A percentile compares a stretch with the other conserved stretches of the same genome.
These are phyloP conservation scores for Triplophysa siluroides DNA, from an alignment of 2,113 vertebrate species.

Conservation along the genomic window DNA sequence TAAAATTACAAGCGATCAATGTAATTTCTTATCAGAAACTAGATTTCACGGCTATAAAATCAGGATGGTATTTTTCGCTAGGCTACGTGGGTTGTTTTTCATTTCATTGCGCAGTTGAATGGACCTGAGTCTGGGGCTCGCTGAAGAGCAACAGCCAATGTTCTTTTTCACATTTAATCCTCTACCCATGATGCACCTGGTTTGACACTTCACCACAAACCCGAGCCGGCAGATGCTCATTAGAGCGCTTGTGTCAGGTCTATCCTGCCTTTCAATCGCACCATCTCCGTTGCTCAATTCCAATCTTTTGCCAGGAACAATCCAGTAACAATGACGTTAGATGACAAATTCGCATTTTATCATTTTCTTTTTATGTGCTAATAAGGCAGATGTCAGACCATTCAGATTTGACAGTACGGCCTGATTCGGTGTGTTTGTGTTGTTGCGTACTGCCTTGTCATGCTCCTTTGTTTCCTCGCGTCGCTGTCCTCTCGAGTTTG, in stretches of 20 bases:
- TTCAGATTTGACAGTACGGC: slow-evolving; percentile 27
- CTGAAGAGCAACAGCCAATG: background rate
- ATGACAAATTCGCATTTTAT: slow-evolving; percentile 57
- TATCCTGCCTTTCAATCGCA: slow-evolving; percentile 19
- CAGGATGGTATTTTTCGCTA: background rate
- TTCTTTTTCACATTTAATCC: slow-evolving; percentile 16
- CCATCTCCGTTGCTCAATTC: background rate
- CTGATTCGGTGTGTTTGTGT: slow-evolving; percentile 11
- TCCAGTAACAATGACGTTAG: slow-evolving; percentile 25
- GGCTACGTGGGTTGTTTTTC: background rate
- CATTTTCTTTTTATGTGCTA: slow-evolving; percentile 67
- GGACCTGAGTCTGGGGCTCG: background rate
- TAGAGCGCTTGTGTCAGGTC: slow-evolving; percentile 19
- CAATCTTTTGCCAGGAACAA: slow-evolving; percentile 32
- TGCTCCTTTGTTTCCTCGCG: background rate
- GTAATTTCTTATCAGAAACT: slow-evolving; percentile 24
- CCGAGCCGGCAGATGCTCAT: slow-evolving; percentile 28
- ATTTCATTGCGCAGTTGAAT: background rate
- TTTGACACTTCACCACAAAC: slow-evolving; percentile 31
- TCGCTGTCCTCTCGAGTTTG: background rate
- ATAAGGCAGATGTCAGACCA: slow-evolving; percentile 63
- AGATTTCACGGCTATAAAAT: background rate
- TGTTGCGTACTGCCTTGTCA: background rate
- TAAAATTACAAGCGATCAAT: slow-evolving; percentile 12
- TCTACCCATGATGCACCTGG: slow-evolving; percentile 36